Conservation (phyloP, 1,140 invertebrate genomes). For the Drosophila mojavensis region DNA sequence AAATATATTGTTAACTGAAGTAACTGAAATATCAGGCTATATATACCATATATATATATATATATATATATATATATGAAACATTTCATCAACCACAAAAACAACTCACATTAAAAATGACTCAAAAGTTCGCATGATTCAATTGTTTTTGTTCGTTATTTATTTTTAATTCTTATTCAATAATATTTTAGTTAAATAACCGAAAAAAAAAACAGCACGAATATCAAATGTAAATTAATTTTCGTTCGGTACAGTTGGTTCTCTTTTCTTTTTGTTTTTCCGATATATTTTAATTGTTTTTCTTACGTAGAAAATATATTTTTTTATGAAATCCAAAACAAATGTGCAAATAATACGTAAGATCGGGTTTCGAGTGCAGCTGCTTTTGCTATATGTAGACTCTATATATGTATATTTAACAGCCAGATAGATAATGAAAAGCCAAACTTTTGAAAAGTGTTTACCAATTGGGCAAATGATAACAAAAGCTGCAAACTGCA, state of each 20-base stretch:
- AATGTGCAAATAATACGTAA: constrained; percentile 38
- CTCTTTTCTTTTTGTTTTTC: background rate
- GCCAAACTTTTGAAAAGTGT: constrained; percentile 49
- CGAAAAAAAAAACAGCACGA: background rate
- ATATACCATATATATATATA: background rate
- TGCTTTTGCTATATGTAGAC: constrained; percentile 49
- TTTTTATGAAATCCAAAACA: constrained; percentile 28
- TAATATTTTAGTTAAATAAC: background rate
- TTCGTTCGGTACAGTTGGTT: background rate
- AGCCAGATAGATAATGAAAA: constrained; percentile 55
- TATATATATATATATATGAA: constrained; percentile 1
- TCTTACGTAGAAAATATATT: background rate
- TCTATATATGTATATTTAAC: too few relatives aligned
- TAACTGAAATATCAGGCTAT: background rate
- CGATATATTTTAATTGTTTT: background rate
- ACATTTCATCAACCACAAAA: background rate
- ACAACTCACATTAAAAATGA: background rate
- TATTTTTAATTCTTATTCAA: background rate
- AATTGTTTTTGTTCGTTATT: constrained; percentile 3
- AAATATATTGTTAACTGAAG: constrained; percentile 18
- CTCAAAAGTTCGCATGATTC: constrained; percentile 6
- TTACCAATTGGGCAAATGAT: constrained; percentile 65
- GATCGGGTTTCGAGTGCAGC: constrained; percentile 62
- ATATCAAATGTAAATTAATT: background rate
- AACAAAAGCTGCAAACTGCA: constrained; percentile 55